Evolutionary conservation across 1,140 invertebrate genomes (phyloP).

Genomic region (Radopholus similis): DNA sequence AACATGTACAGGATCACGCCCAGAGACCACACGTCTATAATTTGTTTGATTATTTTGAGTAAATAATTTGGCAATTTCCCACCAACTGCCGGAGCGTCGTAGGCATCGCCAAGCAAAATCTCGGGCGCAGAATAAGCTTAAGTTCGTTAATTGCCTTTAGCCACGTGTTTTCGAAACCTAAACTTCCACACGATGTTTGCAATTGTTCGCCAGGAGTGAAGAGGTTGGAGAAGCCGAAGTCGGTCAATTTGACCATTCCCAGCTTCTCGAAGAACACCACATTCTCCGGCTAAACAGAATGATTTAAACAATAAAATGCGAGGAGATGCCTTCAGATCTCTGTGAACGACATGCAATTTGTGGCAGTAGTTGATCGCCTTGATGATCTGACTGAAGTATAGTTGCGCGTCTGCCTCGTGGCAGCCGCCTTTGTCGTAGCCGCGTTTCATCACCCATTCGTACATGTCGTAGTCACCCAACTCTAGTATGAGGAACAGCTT

Average conservation of each 20-base stretch:
- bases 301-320: background rate
- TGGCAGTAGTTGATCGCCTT: conserved; percentile 96
- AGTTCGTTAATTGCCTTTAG: background rate
- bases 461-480: conserved; percentile 96
- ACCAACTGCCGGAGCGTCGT: conserved; percentile 65
- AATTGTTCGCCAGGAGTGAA: conserved; percentile 88
- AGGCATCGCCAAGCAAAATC: conserved; percentile 82
- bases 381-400: conserved; percentile 84
- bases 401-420: conserved; percentile 72
- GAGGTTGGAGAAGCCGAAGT: conserved; percentile 93
- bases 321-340: conserved; percentile 67
- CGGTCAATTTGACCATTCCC: conserved; percentile 94
- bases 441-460: conserved; percentile 86
- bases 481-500: conserved; percentile 79
- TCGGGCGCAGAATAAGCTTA: conserved; percentile 95
- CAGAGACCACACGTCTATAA: conserved; percentile 87
- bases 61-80: conserved; percentile 2
- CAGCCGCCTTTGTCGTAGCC: conserved; percentile 68
- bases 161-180: conserved; percentile 61
- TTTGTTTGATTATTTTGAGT: background rate
- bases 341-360: conserved; percentile 82
- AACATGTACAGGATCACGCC: conserved; percentile 98
- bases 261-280: conserved; percentile 97
- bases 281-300: conserved; percentile 78
- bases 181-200: conserved; percentile 95